These are phyloP conservation scores for Spongilla lacustris DNA, from an alignment of 37 sponge, comb jelly and placozoan species.

Conservation along the genomic window DNA sequence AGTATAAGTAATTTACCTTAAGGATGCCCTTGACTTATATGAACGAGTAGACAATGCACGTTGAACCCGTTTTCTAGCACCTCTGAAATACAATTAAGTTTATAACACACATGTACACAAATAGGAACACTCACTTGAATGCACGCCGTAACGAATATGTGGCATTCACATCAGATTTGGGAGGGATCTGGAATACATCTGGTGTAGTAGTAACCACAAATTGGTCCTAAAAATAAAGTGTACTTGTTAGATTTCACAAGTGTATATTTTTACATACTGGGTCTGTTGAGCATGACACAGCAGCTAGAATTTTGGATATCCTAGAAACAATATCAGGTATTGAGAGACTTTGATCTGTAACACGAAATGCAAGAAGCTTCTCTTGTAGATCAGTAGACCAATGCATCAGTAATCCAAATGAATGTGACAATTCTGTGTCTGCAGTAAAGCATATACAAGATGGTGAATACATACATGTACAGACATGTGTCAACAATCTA, in stretches of 20 bases:
- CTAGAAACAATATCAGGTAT: conserved; percentile 1
- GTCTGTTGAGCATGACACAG: background rate
- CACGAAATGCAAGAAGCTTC: conserved; percentile 70
- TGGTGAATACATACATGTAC: background rate
- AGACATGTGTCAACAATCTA: no score
- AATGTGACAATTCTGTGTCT: conserved; percentile 26
- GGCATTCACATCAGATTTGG: background rate
- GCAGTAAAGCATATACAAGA: background rate
- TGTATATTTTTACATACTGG: background rate
- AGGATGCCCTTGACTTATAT: background rate
- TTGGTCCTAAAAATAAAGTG: background rate
- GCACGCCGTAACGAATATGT: background rate
- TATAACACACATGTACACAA: background rate
- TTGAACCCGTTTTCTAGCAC: background rate
- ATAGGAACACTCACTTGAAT: background rate
- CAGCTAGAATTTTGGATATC: background rate
- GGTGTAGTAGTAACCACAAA: background rate
- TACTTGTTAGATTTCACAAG: background rate
- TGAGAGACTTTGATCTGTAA: conserved; percentile 8
- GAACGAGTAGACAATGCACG: background rate
- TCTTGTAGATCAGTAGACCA: conserved; percentile 77
- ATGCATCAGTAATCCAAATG: conserved; percentile 75
- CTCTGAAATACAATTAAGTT: background rate
- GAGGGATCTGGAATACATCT: background rate
- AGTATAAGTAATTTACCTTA: background rate